Base-by-base conservation (phyloP, 37 sponge, comb jelly and placozoan species). In the Geodia barretti region DNA sequence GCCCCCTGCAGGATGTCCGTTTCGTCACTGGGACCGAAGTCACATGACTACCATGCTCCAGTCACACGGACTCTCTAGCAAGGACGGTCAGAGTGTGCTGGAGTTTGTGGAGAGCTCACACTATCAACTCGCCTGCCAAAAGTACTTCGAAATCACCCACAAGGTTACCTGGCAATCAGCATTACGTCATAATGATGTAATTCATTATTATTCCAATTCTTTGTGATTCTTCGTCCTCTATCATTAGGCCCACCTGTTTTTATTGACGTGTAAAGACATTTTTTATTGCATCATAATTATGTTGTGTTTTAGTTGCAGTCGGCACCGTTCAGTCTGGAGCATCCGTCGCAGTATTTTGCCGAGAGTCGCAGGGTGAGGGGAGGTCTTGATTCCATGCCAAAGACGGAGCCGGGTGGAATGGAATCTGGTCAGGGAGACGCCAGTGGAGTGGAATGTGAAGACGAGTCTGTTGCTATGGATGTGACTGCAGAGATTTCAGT, bases 101-200 rank as follows among this genome's bases (percentile, higher is more conserved):
- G 70, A 78, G 21, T 86, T 86, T 32, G 80, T 86, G 14, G 68
- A 87, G 73, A 79, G 83, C 42, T 79, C 83, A 0, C 96, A 98
- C 64, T 95, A 95, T 72, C 96, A 98, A 64, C 79, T 95, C 43
- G 96, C 98, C 54, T 98, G 98, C 74, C 86, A 86, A 47, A 88
- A 83, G 72, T 95, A 98, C 90, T 98, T 89, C 79, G 92, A 88
- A 14, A 73, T 88, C 72, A 78, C 73, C 3, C 89, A 88, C 36
- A 71, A 37, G 21, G 86, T 85, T 39, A 68, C 9, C 4, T 32
- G 4, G 23, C 32, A n/a, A 11, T 25, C 29, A 67, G 9, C 68
- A 25, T 67, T n/a, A n/a, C n/a, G n/a, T n/a, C n/a, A n/a, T n/a
- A n/a, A n/a, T n/a, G 54, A 14, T 38, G 30, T 2, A 17, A 73